Evolutionary conservation across 2,113 vertebrate genomes (phyloP).

Genomic region (Notiomystis cincta): DNA sequence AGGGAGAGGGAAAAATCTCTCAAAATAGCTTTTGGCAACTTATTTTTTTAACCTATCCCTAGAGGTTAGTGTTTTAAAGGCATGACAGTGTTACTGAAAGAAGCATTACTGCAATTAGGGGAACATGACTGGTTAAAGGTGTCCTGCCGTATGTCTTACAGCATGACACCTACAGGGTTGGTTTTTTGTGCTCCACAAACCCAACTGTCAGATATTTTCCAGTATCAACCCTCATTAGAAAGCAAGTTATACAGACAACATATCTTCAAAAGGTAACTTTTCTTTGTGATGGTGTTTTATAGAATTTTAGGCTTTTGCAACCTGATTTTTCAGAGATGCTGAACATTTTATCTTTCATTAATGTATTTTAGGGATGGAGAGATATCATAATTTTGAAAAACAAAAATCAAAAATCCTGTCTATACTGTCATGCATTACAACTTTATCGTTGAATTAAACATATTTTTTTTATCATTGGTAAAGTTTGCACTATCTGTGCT

Average conservation of each 20-base stretch:
- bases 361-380: background rate
- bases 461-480: background rate
- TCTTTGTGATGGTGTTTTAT: background rate
- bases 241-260: background rate
- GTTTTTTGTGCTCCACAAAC: background rate
- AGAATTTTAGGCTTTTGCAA: background rate
- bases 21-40: background rate
- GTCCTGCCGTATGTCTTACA: background rate
- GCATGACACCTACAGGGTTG: background rate
- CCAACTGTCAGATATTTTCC: background rate
- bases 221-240: background rate
- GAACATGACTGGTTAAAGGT: background rate
- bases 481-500: background rate
- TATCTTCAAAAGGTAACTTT: background rate
- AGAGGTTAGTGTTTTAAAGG: background rate
- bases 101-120: background rate
- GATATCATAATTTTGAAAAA: background rate
- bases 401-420: background rate
- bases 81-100: background rate
- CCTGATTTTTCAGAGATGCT: background rate
- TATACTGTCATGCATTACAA: background rate
- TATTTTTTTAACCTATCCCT: background rate
- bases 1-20: background rate
- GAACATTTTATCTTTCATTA: background rate
- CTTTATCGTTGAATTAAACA: background rate